These are phyloP conservation scores for Drosophila nigromelanica DNA, from an alignment of 1,140 invertebrate species.

Conservation along the genomic window DNA sequence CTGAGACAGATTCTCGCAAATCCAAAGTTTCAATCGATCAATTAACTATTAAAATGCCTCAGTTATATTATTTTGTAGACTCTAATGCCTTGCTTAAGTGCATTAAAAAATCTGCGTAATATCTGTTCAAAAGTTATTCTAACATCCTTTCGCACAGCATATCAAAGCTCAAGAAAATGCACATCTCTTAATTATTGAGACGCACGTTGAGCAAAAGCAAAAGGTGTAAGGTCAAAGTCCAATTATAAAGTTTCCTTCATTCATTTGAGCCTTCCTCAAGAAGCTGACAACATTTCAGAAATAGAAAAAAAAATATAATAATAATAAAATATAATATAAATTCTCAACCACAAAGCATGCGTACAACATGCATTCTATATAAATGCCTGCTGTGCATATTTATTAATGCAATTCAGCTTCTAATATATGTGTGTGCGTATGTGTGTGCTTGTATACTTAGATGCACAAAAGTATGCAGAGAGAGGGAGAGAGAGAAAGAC, in stretches of 20 bases:
- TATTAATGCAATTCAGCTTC: conserved; percentile 59
- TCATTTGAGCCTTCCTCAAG: conserved; percentile 30
- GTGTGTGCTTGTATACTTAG: conserved; percentile 25
- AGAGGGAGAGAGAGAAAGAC: conserved; percentile 1
- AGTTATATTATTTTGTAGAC: too few species aligned
- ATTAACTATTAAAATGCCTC: too few species aligned
- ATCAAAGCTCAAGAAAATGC: background rate
- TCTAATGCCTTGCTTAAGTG: too few species aligned
- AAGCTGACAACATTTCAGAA: conserved; percentile 32
- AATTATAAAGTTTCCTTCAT: conserved; percentile 39
- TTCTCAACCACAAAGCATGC: conserved; percentile 31
- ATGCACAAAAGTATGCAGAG: conserved; percentile 25
- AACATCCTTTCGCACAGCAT: background rate
- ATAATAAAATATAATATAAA: conserved; percentile 42
- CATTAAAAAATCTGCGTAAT: background rate
- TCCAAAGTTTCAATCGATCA: too few species aligned
- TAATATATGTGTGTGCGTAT: conserved; percentile 14
- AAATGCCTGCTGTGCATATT: conserved; percentile 67
- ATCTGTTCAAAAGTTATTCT: background rate
- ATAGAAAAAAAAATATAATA: conserved; percentile 12
- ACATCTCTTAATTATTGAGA: background rate
- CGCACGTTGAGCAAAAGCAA: conserved; percentile 3
- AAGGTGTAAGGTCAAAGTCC: conserved; percentile 22
- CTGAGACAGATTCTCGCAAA: too few species aligned
- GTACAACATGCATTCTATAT: conserved; percentile 42